Evolutionary conservation across 30 jellyfish, hydroid and myxozoan genomes (phyloP), one percentile per base, ranked within the genome.

Genomic region (Calvadosia cruxmelitensis): DNA sequence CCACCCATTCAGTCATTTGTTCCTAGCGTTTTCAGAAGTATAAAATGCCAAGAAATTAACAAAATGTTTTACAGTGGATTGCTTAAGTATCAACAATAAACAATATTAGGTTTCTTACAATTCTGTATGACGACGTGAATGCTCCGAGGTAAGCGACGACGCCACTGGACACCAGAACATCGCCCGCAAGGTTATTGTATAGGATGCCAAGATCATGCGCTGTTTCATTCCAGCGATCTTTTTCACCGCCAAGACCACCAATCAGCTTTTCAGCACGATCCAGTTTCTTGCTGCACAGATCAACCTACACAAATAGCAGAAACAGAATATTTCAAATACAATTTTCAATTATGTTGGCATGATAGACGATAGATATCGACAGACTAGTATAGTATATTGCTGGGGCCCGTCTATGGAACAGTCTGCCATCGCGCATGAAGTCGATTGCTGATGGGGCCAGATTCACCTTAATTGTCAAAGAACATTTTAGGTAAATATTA

Each of bases 241-340:
- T 89, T 65, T 89, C 98, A 3, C 98, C 98, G 3, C 98, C 98
- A 33, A 89, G 77, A 49, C 98, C 98, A 5, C 95, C 95, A 61
- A 89, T 89, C 70, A 89, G 79, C 63, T 89, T 76, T 57, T 89
- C 98, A 23, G 98, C 98, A 72, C 98, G 95, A 48, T 52, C 93
- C 12, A 89, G 74, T 53, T 89, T 89, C 74, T 89, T 89, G 62
- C 95, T 89, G 83, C 98, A 89, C 49, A 81, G 68, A 64, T 89
- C 98, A 49, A 89, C 95, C 98, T 89, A 27, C 10, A 70, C 15
- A 49, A 20, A 5, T 42, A 42, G 15, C 57, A 34, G 2, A 48
- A 78, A 31, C 0, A 49, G 1, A 33, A 27, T 53, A 1, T 3
- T 48, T 24, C 34, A 27, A 5, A 27, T 24, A 13, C 28, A 63